phyloP scores from a whole-genome alignment of 2,888 invertebrate species.

The Drosophila sordidula region DNA sequence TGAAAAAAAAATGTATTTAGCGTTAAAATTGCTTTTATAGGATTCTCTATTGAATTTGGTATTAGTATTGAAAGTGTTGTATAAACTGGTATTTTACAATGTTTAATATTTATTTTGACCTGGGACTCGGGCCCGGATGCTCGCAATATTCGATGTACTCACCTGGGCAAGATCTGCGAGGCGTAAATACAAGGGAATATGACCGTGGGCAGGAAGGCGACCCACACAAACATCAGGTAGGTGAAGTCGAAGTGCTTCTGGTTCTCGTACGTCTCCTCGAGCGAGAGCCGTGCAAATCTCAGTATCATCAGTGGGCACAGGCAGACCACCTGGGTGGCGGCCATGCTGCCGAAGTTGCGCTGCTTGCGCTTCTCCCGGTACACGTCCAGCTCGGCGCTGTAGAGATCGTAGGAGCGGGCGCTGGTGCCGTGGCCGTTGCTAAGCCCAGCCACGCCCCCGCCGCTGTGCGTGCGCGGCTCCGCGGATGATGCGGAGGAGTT shows the following conservation, averaged over 20 bases:
- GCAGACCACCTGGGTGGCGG: slow-evolving; percentile 88
- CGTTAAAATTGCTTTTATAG: too few species aligned
- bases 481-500: slow-evolving; percentile 82
- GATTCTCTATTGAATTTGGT: too few species aligned
- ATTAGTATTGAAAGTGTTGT: too few species aligned
- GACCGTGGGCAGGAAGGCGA: slow-evolving; percentile 89
- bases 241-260: slow-evolving; percentile 89
- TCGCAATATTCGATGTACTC: slow-evolving; percentile 52
- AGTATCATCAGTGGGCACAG: slow-evolving; percentile 89
- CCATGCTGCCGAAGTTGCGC: slow-evolving; percentile 89
- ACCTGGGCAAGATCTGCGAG: slow-evolving; percentile 88
- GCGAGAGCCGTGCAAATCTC: slow-evolving; percentile 88
- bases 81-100: too few species aligned
- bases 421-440: slow-evolving; percentile 57
- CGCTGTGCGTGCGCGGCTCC: slow-evolving; percentile 72
- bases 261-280: slow-evolving; percentile 90
- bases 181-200: slow-evolving; percentile 89
- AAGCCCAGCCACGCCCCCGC: slow-evolving; percentile 70
- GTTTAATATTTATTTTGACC: too few species aligned
- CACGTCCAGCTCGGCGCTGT: slow-evolving; percentile 87
- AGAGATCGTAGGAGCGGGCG: slow-evolving; percentile 85
- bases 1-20: too few species aligned
- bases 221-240: slow-evolving; percentile 89
- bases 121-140: too few species aligned
- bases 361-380: slow-evolving; percentile 89